Percentiles rank a stretch among this genome's conserved stretches.
These are phyloP conservation scores for Caenorhabditis sp. DNA, from an alignment of 2,888 invertebrate species.

Conservation along the genomic window DNA sequence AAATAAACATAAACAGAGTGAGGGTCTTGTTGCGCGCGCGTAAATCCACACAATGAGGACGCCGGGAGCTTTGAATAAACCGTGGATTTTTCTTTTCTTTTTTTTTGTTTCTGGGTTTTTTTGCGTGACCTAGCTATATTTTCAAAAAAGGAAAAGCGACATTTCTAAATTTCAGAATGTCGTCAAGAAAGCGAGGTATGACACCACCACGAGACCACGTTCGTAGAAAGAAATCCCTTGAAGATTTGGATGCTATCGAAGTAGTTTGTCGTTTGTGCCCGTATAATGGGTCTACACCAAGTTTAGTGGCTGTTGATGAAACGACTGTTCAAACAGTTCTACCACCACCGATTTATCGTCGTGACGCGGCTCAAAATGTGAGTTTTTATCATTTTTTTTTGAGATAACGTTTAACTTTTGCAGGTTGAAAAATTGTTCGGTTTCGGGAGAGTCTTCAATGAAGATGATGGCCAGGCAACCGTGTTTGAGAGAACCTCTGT, in stretches of 20 bases:
- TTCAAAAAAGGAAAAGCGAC: not conserved
- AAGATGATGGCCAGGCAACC: slow-evolving; percentile 81
- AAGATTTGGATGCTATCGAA: slow-evolving; percentile 35
- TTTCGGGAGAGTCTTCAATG: slow-evolving; percentile 83
- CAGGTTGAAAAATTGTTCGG: slow-evolving; percentile 76
- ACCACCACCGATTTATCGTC: slow-evolving; percentile 26
- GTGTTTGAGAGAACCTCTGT: slow-evolving; percentile 85
- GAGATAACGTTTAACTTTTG: not conserved
- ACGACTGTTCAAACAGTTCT: slow-evolving; percentile 43
- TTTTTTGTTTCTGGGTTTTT: not conserved
- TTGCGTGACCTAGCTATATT: not conserved
- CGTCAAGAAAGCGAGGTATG: slow-evolving; percentile 34
- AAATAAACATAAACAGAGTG: not conserved
- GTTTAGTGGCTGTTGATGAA: slow-evolving; percentile 56
- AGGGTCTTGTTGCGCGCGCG: not conserved
- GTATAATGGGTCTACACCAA: slow-evolving; percentile 48
- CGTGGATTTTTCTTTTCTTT: not conserved
- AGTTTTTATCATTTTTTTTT: too few species aligned
- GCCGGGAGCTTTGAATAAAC: not conserved
- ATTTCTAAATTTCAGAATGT: slow-evolving; percentile 28
- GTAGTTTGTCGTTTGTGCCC: slow-evolving; percentile 66
- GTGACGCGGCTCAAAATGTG: slow-evolving; percentile 27
- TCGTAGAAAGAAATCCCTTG: slow-evolving; percentile 28
- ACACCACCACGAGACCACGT: slow-evolving; percentile 26
- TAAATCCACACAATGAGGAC: not conserved